phyloP scores from a whole-genome alignment of 2,888 invertebrate genomes.

The Timema cristinae region DNA sequence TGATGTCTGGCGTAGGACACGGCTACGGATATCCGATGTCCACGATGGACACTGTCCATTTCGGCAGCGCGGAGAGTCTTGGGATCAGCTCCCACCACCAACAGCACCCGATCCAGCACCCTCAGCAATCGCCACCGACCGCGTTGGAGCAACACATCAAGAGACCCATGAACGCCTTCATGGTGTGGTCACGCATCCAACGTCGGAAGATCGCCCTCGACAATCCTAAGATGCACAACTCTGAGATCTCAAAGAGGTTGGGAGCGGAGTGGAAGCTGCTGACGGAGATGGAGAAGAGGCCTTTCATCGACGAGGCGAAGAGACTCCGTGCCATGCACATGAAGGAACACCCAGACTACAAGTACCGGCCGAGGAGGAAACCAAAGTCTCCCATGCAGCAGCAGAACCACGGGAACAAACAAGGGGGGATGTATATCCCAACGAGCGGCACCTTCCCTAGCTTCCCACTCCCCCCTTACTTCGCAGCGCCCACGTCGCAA shows the following conservation, averaged over 20 bases:
- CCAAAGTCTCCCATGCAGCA: constrained; percentile 65
- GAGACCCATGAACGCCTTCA: constrained; percentile 97
- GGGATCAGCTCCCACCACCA: constrained; percentile 7
- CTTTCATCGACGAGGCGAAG: constrained; percentile 95
- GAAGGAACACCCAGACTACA: constrained; percentile 90
- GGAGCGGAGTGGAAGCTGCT: constrained; percentile 93
- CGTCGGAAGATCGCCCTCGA: constrained; percentile 89
- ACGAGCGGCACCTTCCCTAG: constrained; percentile 50
- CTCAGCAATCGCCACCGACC: constrained; percentile 35
- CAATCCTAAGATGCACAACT: constrained; percentile 90
- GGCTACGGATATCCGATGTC: constrained; percentile 19
- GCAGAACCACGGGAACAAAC: constrained; percentile 43
- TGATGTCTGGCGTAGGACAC: constrained; percentile 14
- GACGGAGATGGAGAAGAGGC: constrained; percentile 81
- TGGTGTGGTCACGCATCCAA: constrained; percentile 94
- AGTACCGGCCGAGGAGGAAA: constrained; percentile 81
- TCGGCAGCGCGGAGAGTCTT: constrained; percentile 15
- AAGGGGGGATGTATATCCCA: constrained; percentile 34
- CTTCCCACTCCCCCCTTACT: constrained; percentile 60
- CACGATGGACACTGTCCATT: constrained; percentile 21
- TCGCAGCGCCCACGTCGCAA: constrained; percentile 54
- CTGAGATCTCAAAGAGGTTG: constrained; percentile 84
- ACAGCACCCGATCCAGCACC: background rate
- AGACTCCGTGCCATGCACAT: constrained; percentile 80
- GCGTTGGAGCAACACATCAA: constrained; percentile 79